These are phyloP conservation scores for Ochlodes sylvanus DNA, from an alignment of 2,888 invertebrate genomes.

Conservation along the genomic window DNA sequence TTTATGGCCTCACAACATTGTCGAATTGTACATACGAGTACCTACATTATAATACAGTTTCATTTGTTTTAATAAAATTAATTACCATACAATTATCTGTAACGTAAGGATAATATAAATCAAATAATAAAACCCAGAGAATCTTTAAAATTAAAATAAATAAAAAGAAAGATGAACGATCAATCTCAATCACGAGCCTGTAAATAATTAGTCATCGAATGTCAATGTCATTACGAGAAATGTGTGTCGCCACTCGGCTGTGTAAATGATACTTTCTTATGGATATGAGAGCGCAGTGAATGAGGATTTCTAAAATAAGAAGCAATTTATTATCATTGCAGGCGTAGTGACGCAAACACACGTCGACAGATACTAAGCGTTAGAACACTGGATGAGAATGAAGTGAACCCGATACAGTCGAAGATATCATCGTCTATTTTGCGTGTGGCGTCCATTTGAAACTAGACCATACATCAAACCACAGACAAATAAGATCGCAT, in stretches of 20 bases:
- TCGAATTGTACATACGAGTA: no score
- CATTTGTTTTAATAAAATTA: no score
- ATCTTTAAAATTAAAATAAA: slow-evolving; percentile 22
- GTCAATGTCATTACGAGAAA: slow-evolving; percentile 70
- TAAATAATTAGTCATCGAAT: slow-evolving; percentile 63
- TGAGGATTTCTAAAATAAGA: slow-evolving; percentile 82
- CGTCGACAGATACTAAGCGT: slow-evolving; percentile 82
- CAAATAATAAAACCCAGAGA: slow-evolving; percentile 1
- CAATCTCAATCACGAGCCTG: slow-evolving; percentile 55
- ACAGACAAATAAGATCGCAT: slow-evolving; percentile 66
- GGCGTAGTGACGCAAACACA: slow-evolving; percentile 77
- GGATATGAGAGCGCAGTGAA: slow-evolving; percentile 70
- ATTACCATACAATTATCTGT: background rate
- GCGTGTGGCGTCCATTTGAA: slow-evolving; percentile 59
- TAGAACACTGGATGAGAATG: slow-evolving; percentile 71
- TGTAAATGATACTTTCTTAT: slow-evolving; percentile 68
- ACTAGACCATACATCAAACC: slow-evolving; percentile 63
- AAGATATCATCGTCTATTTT: slow-evolving; percentile 65
- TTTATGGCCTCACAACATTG: no score
- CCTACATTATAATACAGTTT: no score
- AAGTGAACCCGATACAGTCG: slow-evolving; percentile 57
- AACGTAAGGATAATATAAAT: background rate
- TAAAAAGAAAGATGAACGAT: slow-evolving; percentile 35
- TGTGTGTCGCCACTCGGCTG: slow-evolving; percentile 63
- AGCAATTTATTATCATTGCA: slow-evolving; percentile 79